Conservation (phyloP, 2,888 invertebrate genomes). For the Nemotelus nigrinus region DNA sequence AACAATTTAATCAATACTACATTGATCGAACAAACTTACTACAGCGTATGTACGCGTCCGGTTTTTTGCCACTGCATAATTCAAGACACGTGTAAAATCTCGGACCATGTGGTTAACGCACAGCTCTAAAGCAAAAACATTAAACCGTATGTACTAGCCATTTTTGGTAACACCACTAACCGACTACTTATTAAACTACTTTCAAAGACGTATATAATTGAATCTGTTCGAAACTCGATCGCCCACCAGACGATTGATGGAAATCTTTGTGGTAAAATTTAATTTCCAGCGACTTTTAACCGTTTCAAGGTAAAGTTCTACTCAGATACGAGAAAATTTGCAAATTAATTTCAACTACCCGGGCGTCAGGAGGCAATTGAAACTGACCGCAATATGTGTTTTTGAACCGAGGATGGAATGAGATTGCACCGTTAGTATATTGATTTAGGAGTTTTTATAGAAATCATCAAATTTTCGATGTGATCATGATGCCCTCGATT, state of each 20-base stretch:
- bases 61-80: not conserved
- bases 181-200: not conserved
- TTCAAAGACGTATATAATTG: not conserved
- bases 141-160: not conserved
- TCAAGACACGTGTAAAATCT: not conserved
- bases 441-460: too few relatives aligned
- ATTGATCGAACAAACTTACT: not conserved
- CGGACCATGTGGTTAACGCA: not conserved
- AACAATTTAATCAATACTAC: not conserved
- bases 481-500: too few relatives aligned
- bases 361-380: too few relatives aligned
- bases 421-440: too few relatives aligned
- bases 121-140: not conserved
- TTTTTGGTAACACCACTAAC: not conserved
- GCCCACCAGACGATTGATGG: not conserved
- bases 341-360: too few relatives aligned
- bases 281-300: not conserved
- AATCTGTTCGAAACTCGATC: not conserved
- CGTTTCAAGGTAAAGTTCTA: not conserved
- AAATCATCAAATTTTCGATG: too few relatives aligned
- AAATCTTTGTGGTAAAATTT: not conserved
- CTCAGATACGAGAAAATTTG: too few relatives aligned
- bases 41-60: not conserved
- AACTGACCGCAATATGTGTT: too few relatives aligned
- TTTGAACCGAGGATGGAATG: too few relatives aligned